These are phyloP conservation scores for Xestia rhomboidea DNA, from an alignment of 2,888 invertebrate genomes.

Conservation along the genomic window DNA sequence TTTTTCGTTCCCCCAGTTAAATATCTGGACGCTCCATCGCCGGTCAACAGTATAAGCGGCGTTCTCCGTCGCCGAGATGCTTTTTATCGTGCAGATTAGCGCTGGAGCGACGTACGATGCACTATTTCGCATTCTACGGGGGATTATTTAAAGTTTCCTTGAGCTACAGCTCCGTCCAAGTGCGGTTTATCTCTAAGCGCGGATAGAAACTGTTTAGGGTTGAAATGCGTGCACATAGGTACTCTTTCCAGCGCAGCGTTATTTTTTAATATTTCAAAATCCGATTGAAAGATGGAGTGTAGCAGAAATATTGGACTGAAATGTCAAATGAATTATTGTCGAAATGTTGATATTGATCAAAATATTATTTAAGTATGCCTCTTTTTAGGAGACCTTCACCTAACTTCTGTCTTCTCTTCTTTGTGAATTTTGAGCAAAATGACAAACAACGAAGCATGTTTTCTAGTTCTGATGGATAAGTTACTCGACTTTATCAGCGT, in stretches of 20 bases:
- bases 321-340: neutral
- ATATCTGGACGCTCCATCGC: conserved; percentile 82
- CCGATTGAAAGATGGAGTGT: neutral
- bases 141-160: conserved; percentile 82
- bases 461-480: neutral
- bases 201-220: conserved; percentile 24
- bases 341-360: neutral
- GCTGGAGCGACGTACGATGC: conserved; percentile 75
- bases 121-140: conserved; percentile 79
- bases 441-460: neutral
- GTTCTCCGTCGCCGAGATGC: conserved; percentile 72
- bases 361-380: neutral
- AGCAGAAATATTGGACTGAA: neutral
- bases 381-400: neutral
- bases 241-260: neutral
- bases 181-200: conserved; percentile 36
- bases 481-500: conserved; percentile 6
- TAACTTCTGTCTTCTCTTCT: neutral
- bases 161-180: conserved; percentile 59
- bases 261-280: neutral
- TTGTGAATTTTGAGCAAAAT: neutral
- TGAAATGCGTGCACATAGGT: conserved; percentile 17
- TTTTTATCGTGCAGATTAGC: conserved; percentile 83
- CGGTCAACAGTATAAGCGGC: conserved; percentile 81
- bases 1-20: conserved; percentile 80